Base-by-base conservation (phyloP, 1,140 invertebrate genomes). In the Drosophila kikkawai region DNA sequence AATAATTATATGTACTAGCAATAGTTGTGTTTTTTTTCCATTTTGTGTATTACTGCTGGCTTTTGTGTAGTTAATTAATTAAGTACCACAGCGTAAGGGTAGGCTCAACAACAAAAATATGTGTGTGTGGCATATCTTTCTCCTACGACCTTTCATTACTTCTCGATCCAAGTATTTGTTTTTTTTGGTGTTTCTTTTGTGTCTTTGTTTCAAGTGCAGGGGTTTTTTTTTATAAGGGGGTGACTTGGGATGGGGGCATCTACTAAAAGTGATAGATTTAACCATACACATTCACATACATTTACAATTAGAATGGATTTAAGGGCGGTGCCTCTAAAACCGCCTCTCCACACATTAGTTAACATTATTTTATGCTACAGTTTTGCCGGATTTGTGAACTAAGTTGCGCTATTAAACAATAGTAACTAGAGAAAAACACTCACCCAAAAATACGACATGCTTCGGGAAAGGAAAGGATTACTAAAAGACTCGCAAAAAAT, bases 321-420 rank as follows among this genome's bases (percentile, higher is more conserved):
- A n/a, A n/a, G 41, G 58, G 47, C 37, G 45, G 45, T 55, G 57
- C 68, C 55, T 26, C 4, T 50, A 11, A 26, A 22, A 22, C 19
- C 32, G 48, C 59, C 47, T 56, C 37, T 68, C 12, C 36, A 45
- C 64, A 60, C 47, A 75, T 39, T 76, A 42, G 41, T 67, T 67
- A 67, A 67, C 53, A 34, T 75, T 39, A 68, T 81, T 81, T 56
- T 76, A 81, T 63, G 47, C 79, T 82, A 82, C 48, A 68, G 39
- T 56, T 63, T 56, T 56, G 65, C 48, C 39, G 41, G 59, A 34
- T 71, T 36, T 13, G 75, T 79, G 70, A 78, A 81, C 83, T 81
- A 84, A 88, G 76, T 88, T 88, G 84, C 80, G 77, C 85, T 84
- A 81, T 79, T 84, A 79, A 88, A 88, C 80, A 80, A 56, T 67